Evolutionary conservation across 1,140 invertebrate species (phyloP), one percentile per base, ranked within the genome.

Genomic region (Zaprionus capensis): DNA sequence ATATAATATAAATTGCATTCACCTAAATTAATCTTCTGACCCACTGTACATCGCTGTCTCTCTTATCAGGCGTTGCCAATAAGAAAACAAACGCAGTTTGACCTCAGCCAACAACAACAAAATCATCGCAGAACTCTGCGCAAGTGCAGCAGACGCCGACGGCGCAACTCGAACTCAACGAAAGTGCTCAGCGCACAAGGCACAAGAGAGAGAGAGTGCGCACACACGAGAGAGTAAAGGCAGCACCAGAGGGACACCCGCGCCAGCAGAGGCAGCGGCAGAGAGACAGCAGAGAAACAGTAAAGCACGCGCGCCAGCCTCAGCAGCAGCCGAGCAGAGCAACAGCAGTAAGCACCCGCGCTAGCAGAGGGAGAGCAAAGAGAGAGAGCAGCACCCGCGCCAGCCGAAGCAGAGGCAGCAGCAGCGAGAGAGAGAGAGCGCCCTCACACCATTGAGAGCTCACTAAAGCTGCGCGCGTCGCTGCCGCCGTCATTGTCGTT

Each of bases 61-160:
- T 55, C n/a, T 82, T 79, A 70, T 83, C 73, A 73, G 53, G 68
- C 11, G 68, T 5, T 69, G 59, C 31, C 59, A 41, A 53, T 59
- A 71, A 65, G 51, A 26, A 44, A 67, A 59, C 55, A 58, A 34
- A 14, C 58, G 12, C 31, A 69, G 9, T 53, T 71, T 59, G 55
- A 71, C 51, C 55, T 59, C 44, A 62, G 26, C 67, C 36, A 56
- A 53, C 55, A 78, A 72, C 69, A 81, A 63, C 20, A 57, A 56
- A 34, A 51, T 11, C 5, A 59, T 38, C 71, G 44, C 64, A 76
- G 61, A 77, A 59, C 58, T 55, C 71, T 81, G 84, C 84, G 84
- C 84, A 88, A 88, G 81, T 88, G 84, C 78, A 84, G 69, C 81
- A 38, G 53, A 56, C 62, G 17, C 78, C 55, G 57, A 59, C 62